These are phyloP conservation scores for Corythoichthys haematopterus DNA, from an alignment of 2,113 vertebrate genomes.

Conservation along the genomic window DNA sequence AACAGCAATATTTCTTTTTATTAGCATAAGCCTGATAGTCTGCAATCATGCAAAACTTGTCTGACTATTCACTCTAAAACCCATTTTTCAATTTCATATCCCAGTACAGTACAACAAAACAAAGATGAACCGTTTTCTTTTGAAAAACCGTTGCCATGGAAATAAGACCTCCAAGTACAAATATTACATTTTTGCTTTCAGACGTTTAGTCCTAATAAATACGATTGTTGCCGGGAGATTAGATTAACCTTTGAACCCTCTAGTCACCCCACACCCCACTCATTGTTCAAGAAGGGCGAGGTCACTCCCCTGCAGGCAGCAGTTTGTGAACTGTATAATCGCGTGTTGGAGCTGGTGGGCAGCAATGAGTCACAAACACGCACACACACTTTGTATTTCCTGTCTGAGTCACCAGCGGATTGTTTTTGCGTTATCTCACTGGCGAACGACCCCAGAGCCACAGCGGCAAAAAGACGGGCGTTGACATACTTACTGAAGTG, in stretches of 20 bases:
- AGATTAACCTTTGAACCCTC: slow-evolving; percentile 33
- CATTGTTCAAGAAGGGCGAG: slow-evolving; percentile 48
- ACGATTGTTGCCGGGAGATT: slow-evolving; percentile 37
- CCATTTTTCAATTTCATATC: neutral
- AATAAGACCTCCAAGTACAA: neutral
- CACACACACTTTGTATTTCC: slow-evolving; percentile 73
- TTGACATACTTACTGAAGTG: slow-evolving; percentile 8
- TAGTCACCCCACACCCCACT: slow-evolving; percentile 23
- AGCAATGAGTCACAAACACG: slow-evolving; percentile 69
- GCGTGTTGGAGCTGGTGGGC: slow-evolving; percentile 64
- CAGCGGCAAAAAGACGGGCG: slow-evolving; percentile 22
- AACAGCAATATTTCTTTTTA: neutral
- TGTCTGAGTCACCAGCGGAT: slow-evolving; percentile 70
- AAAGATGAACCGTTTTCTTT: neutral
- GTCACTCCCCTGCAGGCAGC: slow-evolving; percentile 50
- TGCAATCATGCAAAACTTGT: neutral
- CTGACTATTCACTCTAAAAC: neutral
- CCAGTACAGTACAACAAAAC: neutral
- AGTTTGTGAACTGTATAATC: slow-evolving; percentile 45
- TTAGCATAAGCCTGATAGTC: neutral
- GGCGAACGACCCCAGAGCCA: slow-evolving; percentile 34
- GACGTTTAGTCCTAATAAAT: slow-evolving; percentile 47
- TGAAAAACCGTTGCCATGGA: neutral
- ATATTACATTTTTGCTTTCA: slow-evolving; percentile 8
- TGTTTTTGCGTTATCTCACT: slow-evolving; percentile 74